These are phyloP conservation scores for Helostoma temminkii DNA, from an alignment of 2,797 vertebrate species.

Conservation along the genomic window DNA sequence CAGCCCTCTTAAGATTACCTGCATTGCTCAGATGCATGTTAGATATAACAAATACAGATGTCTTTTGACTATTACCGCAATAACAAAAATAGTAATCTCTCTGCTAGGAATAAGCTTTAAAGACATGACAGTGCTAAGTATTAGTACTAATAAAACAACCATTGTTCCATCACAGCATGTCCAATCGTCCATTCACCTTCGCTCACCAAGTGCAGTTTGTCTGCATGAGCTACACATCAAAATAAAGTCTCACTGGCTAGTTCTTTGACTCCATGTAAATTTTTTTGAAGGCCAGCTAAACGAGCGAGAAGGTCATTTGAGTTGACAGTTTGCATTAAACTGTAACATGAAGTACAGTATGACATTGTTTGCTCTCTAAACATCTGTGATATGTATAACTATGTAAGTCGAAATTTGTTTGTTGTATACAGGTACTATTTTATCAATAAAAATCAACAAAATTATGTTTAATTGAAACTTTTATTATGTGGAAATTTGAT, in stretches of 20 bases:
- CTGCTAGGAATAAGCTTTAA: constrained; percentile 58
- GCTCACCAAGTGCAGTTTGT: constrained; percentile 43
- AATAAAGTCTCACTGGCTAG: constrained; percentile 46
- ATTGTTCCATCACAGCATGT: constrained; percentile 64
- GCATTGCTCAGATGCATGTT: constrained; percentile 74
- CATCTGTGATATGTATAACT: constrained; percentile 78
- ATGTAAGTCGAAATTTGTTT: constrained; percentile 78
- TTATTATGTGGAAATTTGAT: constrained; percentile 26
- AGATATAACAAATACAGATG: constrained; percentile 42
- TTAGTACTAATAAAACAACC: constrained; percentile 18
- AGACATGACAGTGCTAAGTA: constrained; percentile 50
- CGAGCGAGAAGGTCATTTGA: constrained; percentile 66
- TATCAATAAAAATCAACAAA: constrained; percentile 83
- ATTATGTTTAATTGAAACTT: constrained; percentile 47
- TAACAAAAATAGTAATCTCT: constrained; percentile 31
- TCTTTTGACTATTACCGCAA: constrained; percentile 45
- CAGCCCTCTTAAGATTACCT: constrained; percentile 46
- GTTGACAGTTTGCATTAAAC: constrained; percentile 70
- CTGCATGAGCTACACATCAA: constrained; percentile 63
- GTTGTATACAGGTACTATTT: constrained; percentile 85
- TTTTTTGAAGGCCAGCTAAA: constrained; percentile 57
- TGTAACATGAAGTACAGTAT: constrained; percentile 63
- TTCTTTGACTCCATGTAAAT: constrained; percentile 55
- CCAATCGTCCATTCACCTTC: constrained; percentile 34
- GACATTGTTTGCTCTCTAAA: constrained; percentile 73